These are phyloP conservation scores for Phenganax marumi DNA, from an alignment of 92 coral and sea anemone genomes.

Conservation along the genomic window DNA sequence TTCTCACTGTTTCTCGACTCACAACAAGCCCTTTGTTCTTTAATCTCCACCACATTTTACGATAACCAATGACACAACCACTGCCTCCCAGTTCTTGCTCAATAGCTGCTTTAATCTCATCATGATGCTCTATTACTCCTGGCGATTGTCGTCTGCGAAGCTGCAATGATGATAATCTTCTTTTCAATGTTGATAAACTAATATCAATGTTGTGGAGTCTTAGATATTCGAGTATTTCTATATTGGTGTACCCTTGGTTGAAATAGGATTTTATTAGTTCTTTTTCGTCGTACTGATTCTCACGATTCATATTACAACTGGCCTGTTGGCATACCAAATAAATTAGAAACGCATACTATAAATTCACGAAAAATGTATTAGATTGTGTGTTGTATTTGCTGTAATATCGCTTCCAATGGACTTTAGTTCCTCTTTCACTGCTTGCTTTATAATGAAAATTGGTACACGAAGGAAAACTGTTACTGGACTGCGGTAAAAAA, in stretches of 20 bases:
- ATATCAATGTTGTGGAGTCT: background rate
- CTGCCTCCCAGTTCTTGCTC: constrained; percentile 50
- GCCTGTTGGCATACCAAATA: background rate
- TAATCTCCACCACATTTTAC: constrained; percentile 3
- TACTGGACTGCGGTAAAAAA: too few relatives aligned
- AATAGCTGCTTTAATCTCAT: background rate
- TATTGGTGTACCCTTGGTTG: constrained; percentile 6
- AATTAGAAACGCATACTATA: too few relatives aligned
- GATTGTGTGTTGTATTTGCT: too few relatives aligned
- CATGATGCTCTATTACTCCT: background rate
- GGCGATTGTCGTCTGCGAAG: background rate
- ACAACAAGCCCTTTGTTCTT: background rate
- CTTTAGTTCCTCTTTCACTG: too few relatives aligned
- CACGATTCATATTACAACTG: background rate
- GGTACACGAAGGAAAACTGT: too few relatives aligned
- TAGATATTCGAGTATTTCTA: constrained; percentile 1
- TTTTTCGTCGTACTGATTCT: background rate
- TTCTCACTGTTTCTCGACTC: background rate
- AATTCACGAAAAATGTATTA: too few relatives aligned
- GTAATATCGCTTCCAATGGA: too few relatives aligned
- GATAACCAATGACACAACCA: constrained; percentile 54
- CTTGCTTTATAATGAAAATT: too few relatives aligned
- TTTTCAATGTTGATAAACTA: constrained; percentile 4
- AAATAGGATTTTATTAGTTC: constrained; percentile 8
- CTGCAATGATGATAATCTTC: background rate